These are phyloP conservation scores for Notarius lentiginosus DNA, from an alignment of 2,113 vertebrate species.

Conservation along the genomic window DNA sequence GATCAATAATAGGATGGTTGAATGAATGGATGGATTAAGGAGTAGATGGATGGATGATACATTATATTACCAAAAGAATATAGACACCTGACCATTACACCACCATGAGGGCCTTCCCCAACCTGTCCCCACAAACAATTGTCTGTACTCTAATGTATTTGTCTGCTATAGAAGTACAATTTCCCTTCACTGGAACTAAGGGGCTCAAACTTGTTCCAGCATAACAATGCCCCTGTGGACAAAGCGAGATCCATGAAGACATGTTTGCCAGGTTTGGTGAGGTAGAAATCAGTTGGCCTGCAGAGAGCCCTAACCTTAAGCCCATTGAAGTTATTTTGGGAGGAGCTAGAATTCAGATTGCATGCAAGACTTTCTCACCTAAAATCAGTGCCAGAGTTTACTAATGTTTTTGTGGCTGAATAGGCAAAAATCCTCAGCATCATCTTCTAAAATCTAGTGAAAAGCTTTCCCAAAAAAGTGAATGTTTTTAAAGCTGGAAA, in stretches of 20 bases:
- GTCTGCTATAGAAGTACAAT: background rate
- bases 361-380: background rate
- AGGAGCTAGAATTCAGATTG: background rate
- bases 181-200: background rate
- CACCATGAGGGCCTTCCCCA: background rate
- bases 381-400: background rate
- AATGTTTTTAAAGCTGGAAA: background rate
- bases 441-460: background rate
- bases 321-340: background rate
- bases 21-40: background rate
- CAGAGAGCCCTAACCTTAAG: too few relatives aligned
- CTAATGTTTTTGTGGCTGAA: background rate
- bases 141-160: background rate
- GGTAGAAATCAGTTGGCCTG: background rate
- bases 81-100: background rate
- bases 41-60: background rate
- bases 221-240: background rate
- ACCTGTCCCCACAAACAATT: background rate
- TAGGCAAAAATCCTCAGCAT: background rate
- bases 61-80: background rate
- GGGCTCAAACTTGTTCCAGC: background rate
- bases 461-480: background rate
- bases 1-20: background rate
- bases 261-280: background rate
- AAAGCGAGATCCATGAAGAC: background rate